These are phyloP conservation scores for Spodoptera litura DNA, from an alignment of 1,140 invertebrate species.

Conservation along the genomic window DNA sequence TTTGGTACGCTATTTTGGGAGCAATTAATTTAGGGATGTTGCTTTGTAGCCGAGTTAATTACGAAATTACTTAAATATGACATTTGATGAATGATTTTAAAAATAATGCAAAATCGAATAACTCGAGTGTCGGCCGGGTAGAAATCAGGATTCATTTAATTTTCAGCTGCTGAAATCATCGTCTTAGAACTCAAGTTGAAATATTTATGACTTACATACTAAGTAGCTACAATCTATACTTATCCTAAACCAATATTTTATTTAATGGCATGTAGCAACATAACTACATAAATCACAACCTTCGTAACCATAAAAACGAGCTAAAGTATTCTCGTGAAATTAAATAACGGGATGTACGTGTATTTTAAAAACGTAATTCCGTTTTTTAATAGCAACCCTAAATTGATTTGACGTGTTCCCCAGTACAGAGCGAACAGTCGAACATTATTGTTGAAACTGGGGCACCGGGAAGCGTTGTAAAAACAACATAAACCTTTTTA, in stretches of 20 bases:
- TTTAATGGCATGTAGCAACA: too few species aligned
- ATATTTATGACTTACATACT: too few species aligned
- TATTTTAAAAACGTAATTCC: conserved; percentile 18
- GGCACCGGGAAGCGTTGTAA: conserved; percentile 26
- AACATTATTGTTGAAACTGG: neutral
- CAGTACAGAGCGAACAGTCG: neutral
- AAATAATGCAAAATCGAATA: too few species aligned
- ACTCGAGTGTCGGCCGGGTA: too few species aligned
- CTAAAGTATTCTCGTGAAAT: conserved; percentile 10
- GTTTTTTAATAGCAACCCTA: conserved; percentile 33
- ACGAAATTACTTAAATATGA: too few species aligned
- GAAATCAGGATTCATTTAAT: too few species aligned
- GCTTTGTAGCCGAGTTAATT: neutral
- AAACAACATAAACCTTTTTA: conserved; percentile 24
- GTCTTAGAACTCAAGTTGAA: too few species aligned
- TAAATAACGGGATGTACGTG: neutral
- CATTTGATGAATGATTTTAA: too few species aligned
- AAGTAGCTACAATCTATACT: too few species aligned
- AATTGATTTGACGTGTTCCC: conserved; percentile 16
- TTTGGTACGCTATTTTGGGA: conserved; percentile 23
- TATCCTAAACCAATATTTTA: too few species aligned
- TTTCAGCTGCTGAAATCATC: too few species aligned
- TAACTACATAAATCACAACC: neutral
- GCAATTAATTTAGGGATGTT: conserved; percentile 24
- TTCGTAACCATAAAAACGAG: neutral